Base-by-base conservation (phyloP, 1,140 invertebrate genomes). In the Pseudomyrmex flavicornis region DNA sequence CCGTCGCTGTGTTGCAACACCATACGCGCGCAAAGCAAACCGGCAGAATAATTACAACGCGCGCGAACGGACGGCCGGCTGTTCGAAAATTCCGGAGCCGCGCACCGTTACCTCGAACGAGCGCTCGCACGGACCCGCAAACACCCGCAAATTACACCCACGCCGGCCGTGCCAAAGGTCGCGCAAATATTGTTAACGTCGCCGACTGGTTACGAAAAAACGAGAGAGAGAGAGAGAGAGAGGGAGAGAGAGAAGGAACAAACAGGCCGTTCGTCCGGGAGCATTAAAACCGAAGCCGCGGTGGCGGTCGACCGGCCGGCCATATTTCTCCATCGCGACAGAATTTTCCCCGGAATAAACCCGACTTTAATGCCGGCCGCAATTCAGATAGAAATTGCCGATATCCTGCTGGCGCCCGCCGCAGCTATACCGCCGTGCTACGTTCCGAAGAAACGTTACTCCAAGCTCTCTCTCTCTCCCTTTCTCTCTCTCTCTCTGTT, bases 181-280 rank as follows among this genome's bases (percentile, higher is more conserved):
- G 59, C 50, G 70, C 70, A 75, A 82, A 82, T 82, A 82, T 74
- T 82, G 68, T 82, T 79, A 80, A 72, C 66, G 76, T 72, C 76
- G 66, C 15, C 15, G 22, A 12, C 48, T 54, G 20, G 48, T 17
- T n/a, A 22, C 13, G n/a, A 69, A 22, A 22, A 22, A 22, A 22
- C 48, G n/a, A 69, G 10, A 26, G n/a, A 52, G 62, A 22, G 62
- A 22, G 62, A 69, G 10, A 69, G 10, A 26, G n/a, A 52, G 62
- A 22, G 62, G 10, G 62, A 69, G 10, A 69, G 10, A 69, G 4
- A 70, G 10, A 59, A 46, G 48, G 44, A 82, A 46, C 48, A 63
- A 62, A 70, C 35, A 7, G 35, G 13, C 15, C 20, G 66, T 48
- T 50, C 54, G 66, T 70, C 63, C 44, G 44, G 62, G 44, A 54